Conservation (phyloP, 2,113 vertebrate genomes). For the Myotis yumanensis region DNA sequence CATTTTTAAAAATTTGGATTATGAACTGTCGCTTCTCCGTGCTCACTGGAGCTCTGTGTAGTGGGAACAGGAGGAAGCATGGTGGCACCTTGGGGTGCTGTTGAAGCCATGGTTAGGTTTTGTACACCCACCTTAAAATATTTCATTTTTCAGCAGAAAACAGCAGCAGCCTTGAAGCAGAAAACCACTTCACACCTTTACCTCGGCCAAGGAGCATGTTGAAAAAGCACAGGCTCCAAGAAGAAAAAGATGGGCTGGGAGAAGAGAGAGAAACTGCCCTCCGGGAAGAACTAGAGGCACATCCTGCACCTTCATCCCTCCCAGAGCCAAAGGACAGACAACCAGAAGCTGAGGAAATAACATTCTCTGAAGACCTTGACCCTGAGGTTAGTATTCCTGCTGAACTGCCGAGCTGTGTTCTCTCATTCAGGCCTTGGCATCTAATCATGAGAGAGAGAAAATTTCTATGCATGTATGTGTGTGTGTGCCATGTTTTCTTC, state of each 20-base stretch:
- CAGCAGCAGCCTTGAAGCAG: constrained; percentile 63
- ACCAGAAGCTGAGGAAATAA: constrained; percentile 61
- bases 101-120: neutral
- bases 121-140: neutral
- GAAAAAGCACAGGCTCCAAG: constrained; percentile 65
- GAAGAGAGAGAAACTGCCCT: constrained; percentile 66
- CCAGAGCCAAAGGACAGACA: constrained; percentile 62
- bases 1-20: too few species aligned
- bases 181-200: constrained; percentile 83
- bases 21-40: rapidly evolving
- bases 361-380: constrained; percentile 56
- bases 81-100: rapidly evolving
- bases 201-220: constrained; percentile 84
- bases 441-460: neutral
- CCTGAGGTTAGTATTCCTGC: constrained; percentile 74
- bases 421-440: neutral
- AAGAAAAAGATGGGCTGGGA: constrained; percentile 70
- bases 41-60: neutral
- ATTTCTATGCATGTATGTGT: neutral
- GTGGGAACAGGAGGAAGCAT: neutral
- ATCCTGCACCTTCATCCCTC: constrained; percentile 72
- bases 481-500: neutral
- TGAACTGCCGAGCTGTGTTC: neutral
- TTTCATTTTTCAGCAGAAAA: constrained; percentile 69
- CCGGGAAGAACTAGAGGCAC: constrained; percentile 68